Evolutionary conservation across 2,888 invertebrate genomes (phyloP), one percentile per base, ranked within the genome.

Genomic region (Cheilosia grossa): DNA sequence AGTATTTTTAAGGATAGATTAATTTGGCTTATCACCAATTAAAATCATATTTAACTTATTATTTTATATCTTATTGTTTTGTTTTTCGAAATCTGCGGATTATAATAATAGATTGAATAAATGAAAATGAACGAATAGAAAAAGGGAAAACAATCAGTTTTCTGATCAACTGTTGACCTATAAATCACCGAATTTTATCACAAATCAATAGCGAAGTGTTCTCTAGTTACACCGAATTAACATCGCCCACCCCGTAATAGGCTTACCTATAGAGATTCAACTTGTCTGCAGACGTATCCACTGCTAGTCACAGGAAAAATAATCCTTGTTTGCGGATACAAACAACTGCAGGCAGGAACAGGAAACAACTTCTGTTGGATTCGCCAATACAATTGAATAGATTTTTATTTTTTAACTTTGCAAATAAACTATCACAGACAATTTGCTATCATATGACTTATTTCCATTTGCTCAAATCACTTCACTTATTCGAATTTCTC

Each of bases 371-470:
- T 42, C 44, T 54, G 27, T n/a, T 61, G 53, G 10, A 13, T 4
- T 66, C 27, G 27, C 27, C 15, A 37, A 21, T 13, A 7, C 27
- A 40, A 30, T 67, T 42, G 21, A 33, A 40, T 42, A 17, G 15
- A 49, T 30, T 30, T 0, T 30, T 9, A 2, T 2, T 9, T 27
- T 27, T 33, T 59, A 27, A 27, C 51, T 24, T 49, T 67, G 66
- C 66, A 33, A 77, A 69, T 77, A 69, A 69, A 49, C 56, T 78
- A 78, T 78, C 78, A 78, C 69, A 78, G 78, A 70, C 27, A 33
- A 67, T 77, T 53, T 67, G 44, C 59, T 53, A 40, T 9, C 49
- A 10, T 19, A 13, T 47, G 15, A 2, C 15, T 33, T 40, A 53
- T 42, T 40, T 66, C 21, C 24, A 17, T 10, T 9, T 19, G 10